Percentiles rank a stretch among this genome's conserved stretches.
Evolutionary conservation across 2,797 vertebrate species (phyloP).

Genomic region (Rhincodon typus): DNA sequence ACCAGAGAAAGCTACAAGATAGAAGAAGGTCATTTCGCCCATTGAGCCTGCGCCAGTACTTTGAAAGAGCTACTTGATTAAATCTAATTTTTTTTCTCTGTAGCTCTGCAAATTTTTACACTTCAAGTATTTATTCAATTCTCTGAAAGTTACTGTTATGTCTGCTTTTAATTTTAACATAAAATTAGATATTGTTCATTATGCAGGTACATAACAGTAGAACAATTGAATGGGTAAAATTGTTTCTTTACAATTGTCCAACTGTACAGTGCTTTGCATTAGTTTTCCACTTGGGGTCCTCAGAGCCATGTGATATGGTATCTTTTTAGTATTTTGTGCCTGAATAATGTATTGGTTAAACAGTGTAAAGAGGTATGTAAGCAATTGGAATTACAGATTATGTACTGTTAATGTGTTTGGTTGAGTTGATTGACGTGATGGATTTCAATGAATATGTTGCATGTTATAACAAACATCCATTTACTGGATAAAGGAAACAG

Average conservation of each 20-base stretch:
- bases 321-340: background rate
- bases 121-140: background rate
- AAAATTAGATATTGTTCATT: background rate
- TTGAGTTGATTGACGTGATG: background rate
- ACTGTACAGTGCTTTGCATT: background rate
- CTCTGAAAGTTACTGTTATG: background rate
- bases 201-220: background rate
- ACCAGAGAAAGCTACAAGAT: background rate
- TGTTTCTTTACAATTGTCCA: background rate
- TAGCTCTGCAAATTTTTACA: background rate
- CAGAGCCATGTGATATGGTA: constrained; percentile 25
- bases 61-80: background rate
- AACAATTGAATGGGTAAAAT: background rate
- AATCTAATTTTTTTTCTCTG: background rate
- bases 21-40: background rate
- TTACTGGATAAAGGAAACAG: background rate
- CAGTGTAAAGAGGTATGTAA: background rate
- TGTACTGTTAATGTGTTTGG: background rate
- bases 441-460: background rate
- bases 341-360: background rate
- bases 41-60: background rate
- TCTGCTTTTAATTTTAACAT: background rate
- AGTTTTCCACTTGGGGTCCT: constrained; percentile 32
- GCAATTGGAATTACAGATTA: background rate
- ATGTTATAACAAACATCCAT: background rate